Percentiles rank a stretch among this genome's conserved stretches.
phyloP scores from a whole-genome alignment of 37 sponge, comb jelly and placozoan species.

The Corticium candelabrum region DNA sequence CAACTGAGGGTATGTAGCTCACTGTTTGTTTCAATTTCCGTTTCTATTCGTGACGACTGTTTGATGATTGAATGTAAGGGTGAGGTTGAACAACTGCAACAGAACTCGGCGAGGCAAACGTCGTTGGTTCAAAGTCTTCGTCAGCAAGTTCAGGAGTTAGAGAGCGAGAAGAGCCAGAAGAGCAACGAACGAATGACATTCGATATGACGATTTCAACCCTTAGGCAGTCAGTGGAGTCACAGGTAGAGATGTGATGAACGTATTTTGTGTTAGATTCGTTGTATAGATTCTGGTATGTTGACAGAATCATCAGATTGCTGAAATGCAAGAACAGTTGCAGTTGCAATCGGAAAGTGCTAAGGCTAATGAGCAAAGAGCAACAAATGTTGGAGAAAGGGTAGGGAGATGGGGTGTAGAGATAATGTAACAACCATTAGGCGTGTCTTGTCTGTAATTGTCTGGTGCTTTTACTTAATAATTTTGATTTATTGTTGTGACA shows the following conservation, averaged over 20 bases:
- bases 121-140: background rate
- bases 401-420: too few relatives aligned
- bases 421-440: too few relatives aligned
- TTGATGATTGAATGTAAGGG: too few relatives aligned
- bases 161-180: background rate
- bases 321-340: constrained; percentile 18
- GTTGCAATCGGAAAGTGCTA: background rate
- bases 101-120: background rate
- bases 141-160: background rate
- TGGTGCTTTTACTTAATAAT: background rate
- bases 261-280: too few relatives aligned
- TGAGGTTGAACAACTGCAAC: background rate
- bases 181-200: background rate
- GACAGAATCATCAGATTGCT: constrained; percentile 22
- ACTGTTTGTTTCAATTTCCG: too few relatives aligned
- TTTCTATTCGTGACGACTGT: too few relatives aligned
- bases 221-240: background rate
- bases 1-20: background rate
- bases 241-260: background rate
- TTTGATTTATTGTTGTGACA: too few relatives aligned
- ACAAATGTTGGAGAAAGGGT: background rate
- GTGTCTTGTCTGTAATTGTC: too few relatives aligned
- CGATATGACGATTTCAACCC: background rate
- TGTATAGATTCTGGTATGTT: background rate
- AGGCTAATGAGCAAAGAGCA: background rate